phyloP scores from a whole-genome alignment of 2,888 invertebrate genomes.

The Globia sparganii region DNA sequence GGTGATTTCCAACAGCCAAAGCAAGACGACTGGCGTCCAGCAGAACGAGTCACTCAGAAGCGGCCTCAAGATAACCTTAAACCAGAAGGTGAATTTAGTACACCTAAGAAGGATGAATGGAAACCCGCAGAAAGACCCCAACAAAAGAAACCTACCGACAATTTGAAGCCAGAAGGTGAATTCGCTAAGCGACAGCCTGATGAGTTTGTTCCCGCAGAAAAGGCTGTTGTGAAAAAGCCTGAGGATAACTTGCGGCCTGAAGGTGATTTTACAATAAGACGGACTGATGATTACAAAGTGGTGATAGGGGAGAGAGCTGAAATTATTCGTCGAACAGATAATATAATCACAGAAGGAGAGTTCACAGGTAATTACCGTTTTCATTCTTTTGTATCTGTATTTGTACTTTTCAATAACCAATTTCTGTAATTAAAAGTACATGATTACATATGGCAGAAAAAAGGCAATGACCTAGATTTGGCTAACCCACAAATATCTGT shows the following conservation, averaged over 20 bases:
- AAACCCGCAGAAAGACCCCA: slow-evolving; percentile 83
- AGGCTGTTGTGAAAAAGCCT: slow-evolving; percentile 73
- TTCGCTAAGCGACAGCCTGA: slow-evolving; percentile 82
- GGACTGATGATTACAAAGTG: slow-evolving; percentile 91
- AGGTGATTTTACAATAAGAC: slow-evolving; percentile 90
- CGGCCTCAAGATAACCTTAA: slow-evolving; percentile 69
- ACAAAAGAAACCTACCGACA: slow-evolving; percentile 87
- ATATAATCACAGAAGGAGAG: slow-evolving; percentile 92
- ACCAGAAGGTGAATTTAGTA: slow-evolving; percentile 90
- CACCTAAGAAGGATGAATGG: slow-evolving; percentile 85
- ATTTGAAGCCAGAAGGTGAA: slow-evolving; percentile 89
- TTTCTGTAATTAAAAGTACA: slow-evolving; percentile 5
- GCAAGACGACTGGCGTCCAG: slow-evolving; percentile 77
- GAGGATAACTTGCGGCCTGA: slow-evolving; percentile 79
- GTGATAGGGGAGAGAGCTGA: slow-evolving; percentile 92
- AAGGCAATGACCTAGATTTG: background rate
- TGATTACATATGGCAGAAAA: background rate
- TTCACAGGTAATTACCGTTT: slow-evolving; percentile 89
- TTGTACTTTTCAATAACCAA: background rate
- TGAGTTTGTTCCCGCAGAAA: slow-evolving; percentile 84
- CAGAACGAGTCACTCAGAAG: slow-evolving; percentile 71
- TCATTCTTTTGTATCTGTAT: background rate
- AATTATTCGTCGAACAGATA: slow-evolving; percentile 92
- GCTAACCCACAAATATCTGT: background rate
- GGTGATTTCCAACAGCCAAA: slow-evolving; percentile 81